phyloP scores from a whole-genome alignment of 2,113 vertebrate genomes.

The Chaenocephalus aceratus region DNA sequence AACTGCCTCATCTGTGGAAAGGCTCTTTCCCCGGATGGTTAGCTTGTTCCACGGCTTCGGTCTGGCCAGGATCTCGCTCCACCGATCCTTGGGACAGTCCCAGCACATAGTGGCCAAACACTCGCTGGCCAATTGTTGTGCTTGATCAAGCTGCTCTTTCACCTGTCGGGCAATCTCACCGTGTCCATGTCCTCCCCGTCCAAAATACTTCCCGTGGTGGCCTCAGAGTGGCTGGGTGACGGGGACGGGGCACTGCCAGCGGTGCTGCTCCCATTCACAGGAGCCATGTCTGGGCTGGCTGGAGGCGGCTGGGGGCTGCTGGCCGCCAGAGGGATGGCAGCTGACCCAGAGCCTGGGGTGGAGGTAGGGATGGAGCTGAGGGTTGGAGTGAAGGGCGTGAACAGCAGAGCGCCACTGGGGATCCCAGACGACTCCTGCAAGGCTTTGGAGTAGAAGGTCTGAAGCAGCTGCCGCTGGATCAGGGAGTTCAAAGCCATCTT shows the following conservation, averaged over 20 bases:
- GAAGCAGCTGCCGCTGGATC: constrained; percentile 97
- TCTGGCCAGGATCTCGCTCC: constrained; percentile 95
- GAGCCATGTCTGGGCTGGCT: constrained; percentile 87
- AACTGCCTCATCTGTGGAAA: constrained; percentile 99
- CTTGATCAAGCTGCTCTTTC: constrained; percentile 98
- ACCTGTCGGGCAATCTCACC: constrained; percentile 95
- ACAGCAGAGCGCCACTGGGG: constrained; percentile 91
- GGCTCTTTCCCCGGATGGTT: constrained; percentile 96
- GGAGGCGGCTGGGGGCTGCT: constrained; percentile 88
- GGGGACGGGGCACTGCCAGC: constrained; percentile 88
- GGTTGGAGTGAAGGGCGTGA: constrained; percentile 85
- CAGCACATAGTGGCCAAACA: constrained; percentile 97
- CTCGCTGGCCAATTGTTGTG: constrained; percentile 98
- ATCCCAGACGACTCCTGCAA: constrained; percentile 90
- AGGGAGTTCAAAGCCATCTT: constrained; percentile 98
- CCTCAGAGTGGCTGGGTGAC: constrained; percentile 94
- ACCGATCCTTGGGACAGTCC: constrained; percentile 97
- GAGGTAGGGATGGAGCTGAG: constrained; percentile 81
- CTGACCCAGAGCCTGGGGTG: constrained; percentile 89
- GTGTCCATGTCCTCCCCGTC: constrained; percentile 98
- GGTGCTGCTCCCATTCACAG: constrained; percentile 89
- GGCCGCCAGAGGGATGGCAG: constrained; percentile 94
- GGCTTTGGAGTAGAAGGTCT: constrained; percentile 99
- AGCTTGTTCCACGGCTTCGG: constrained; percentile 98
- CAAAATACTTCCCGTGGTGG: constrained; percentile 84